Conservation (phyloP, 1,140 invertebrate species). For the Acromyrmex charruanus region DNA sequence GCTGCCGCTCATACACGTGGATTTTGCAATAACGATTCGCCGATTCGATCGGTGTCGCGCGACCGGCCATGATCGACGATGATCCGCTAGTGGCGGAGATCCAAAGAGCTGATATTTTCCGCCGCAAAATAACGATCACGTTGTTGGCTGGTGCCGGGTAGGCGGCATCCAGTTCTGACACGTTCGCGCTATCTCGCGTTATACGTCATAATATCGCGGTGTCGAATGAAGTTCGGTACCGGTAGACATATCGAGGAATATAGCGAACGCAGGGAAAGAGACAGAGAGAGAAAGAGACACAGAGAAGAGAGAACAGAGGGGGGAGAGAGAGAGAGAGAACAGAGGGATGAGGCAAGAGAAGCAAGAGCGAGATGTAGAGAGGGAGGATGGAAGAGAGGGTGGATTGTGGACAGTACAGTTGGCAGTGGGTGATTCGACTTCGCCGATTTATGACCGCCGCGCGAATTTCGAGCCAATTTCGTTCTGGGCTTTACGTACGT, state of each 20-base stretch:
- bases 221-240: slow-evolving; percentile 74
- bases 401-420: slow-evolving; percentile 64
- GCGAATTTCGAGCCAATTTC: slow-evolving; percentile 69
- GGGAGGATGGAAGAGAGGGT: slow-evolving; percentile 46
- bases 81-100: slow-evolving; percentile 54
- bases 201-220: slow-evolving; percentile 80
- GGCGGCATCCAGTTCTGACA: slow-evolving; percentile 66
- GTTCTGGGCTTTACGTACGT: slow-evolving; percentile 31
- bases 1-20: slow-evolving; percentile 9
- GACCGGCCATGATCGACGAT: slow-evolving; percentile 52
- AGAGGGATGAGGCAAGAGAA: not conserved
- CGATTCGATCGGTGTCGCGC: slow-evolving; percentile 38
- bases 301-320: slow-evolving; percentile 39
- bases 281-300: slow-evolving; percentile 50
- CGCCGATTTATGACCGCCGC: slow-evolving; percentile 65
- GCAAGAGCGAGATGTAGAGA: slow-evolving; percentile 3
- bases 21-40: slow-evolving; percentile 60
- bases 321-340: slow-evolving; percentile 3
- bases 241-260: slow-evolving; percentile 47
- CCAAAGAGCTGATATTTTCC: slow-evolving; percentile 70
- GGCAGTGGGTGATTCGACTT: slow-evolving; percentile 65
- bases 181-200: slow-evolving; percentile 72
- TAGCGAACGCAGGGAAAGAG: slow-evolving; percentile 28
- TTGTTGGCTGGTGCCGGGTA: slow-evolving; percentile 33
- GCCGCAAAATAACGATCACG: slow-evolving; percentile 76